Percentiles rank a stretch among this genome's conserved stretches.
phyloP scores from a whole-genome alignment of 2,888 invertebrate genomes.

The Sarcophaga caerulescens region DNA sequence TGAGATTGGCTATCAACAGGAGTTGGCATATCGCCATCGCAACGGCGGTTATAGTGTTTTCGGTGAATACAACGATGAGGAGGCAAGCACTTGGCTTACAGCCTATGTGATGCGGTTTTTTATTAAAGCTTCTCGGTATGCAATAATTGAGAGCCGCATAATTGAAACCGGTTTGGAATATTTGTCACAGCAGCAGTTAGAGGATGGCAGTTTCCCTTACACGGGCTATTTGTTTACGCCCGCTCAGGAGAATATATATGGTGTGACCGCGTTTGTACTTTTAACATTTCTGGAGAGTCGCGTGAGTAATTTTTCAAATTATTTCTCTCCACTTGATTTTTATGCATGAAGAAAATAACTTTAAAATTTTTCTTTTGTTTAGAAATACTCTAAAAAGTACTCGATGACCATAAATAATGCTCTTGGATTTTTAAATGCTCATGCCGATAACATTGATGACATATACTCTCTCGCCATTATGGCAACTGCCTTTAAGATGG shows the following conservation, averaged over 20 bases:
- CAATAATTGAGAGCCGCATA: conserved; percentile 85
- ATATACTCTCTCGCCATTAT: conserved; percentile 89
- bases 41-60: conserved; percentile 91
- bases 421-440: conserved; percentile 86
- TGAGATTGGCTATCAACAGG: conserved; percentile 86
- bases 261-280: conserved; percentile 89
- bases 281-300: conserved; percentile 86
- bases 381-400: conserved; percentile 73
- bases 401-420: conserved; percentile 88
- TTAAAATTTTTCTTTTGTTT: neutral
- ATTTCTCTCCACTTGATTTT: no score
- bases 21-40: conserved; percentile 86
- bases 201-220: conserved; percentile 65
- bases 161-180: conserved; percentile 87
- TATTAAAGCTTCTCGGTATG: conserved; percentile 86
- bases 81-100: conserved; percentile 90
- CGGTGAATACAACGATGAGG: conserved; percentile 83
- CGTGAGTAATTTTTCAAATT: conserved; percentile 73
- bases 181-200: conserved; percentile 86
- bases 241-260: conserved; percentile 84
- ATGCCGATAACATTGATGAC: conserved; percentile 84
- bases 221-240: conserved; percentile 83
- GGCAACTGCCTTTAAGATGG: conserved; percentile 88
- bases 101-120: conserved; percentile 92
- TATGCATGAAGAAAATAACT: neutral